Evolutionary conservation across 2,113 vertebrate species (phyloP), one percentile per base, ranked within the genome.

Genomic region (Glaucidium brasilianum): DNA sequence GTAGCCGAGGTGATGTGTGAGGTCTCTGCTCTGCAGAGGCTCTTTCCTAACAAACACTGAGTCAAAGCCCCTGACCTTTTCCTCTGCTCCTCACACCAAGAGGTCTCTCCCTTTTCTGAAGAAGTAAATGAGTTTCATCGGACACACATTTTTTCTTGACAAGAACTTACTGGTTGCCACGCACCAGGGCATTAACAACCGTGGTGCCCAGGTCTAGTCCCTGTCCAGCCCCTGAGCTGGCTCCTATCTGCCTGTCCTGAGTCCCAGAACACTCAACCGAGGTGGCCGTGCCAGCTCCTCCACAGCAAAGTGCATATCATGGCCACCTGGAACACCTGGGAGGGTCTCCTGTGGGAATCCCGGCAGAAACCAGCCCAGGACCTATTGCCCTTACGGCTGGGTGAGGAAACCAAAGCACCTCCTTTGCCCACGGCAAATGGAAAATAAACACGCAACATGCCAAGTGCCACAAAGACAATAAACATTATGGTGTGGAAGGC

Each of bases 1-100:
- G 18, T 5, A 2, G 3, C 1, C 0, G 37, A 60, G 26, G n/a
- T 49, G 59, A 60, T 1, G 9, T 23, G n/a, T 0, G 2, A 67
- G 19, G 9, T 29, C 60, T 34, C 58, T 27, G 45, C 73, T 66
- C 58, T 3, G 0, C 1, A 1, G 72, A 47, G 58, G 45, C n/a
- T 83, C 59, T 72, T 74, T 62, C 26, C 60, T 43, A 49, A 49
- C 32, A 74, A 43, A 79, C n/a, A 15, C 53, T 3, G 4, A 79
- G 39, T 26, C 34, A 67, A 74, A 60, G 10, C 15, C 8, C 1
- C 0, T 4, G 10, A 58, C 72, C 66, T 39, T 37, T 59, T 19
- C 78, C 26, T 60, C 49, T 53, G 30, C 73, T 43, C 15, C 59
- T 29, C 13, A 14, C 14, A 56, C 27, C 47, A 56, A 2, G 0